Conservation (phyloP, 2,113 vertebrate species). For the Synodontis membranacea region DNA sequence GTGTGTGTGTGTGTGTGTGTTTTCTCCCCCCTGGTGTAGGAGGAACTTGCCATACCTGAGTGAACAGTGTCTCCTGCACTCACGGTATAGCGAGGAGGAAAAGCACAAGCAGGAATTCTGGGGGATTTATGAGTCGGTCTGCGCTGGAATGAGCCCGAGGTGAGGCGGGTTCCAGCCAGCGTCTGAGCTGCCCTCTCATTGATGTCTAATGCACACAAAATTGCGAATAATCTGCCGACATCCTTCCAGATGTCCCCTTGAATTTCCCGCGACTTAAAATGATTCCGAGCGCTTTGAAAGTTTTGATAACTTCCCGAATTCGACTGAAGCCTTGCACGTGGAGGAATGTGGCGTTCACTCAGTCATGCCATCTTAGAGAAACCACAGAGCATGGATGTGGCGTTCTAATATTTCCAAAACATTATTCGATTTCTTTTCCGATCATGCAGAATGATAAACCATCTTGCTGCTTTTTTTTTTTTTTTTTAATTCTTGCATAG, state of each 20-base stretch:
- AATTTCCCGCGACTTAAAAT: slow-evolving; percentile 80
- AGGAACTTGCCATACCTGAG: slow-evolving; percentile 46
- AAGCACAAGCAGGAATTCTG: slow-evolving; percentile 66
- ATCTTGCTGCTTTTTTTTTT: not conserved
- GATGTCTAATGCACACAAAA: slow-evolving; percentile 78
- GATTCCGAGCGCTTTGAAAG: slow-evolving; percentile 75
- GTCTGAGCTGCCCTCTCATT: slow-evolving; percentile 65
- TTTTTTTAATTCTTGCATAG: not conserved
- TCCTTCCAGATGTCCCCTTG: slow-evolving; percentile 77
- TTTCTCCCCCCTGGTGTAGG: not conserved
- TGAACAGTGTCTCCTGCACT: slow-evolving; percentile 57
- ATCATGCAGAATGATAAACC: not conserved
- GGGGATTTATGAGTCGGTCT: slow-evolving; percentile 71
- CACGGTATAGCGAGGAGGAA: slow-evolving; percentile 59
- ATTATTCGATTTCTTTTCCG: not conserved
- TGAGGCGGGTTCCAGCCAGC: slow-evolving; percentile 62
- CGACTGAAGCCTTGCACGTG: slow-evolving; percentile 71
- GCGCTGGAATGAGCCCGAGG: slow-evolving; percentile 65
- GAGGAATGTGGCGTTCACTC: slow-evolving; percentile 64
- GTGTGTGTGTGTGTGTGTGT: not conserved
- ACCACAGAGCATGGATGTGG: not conserved
- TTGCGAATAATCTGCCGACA: slow-evolving; percentile 78
- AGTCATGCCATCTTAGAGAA: slow-evolving; percentile 35
- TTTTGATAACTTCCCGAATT: slow-evolving; percentile 76
- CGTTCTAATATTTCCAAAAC: not conserved